Conservation (phyloP, 2,113 vertebrate species). For the Gavia stellata region DNA sequence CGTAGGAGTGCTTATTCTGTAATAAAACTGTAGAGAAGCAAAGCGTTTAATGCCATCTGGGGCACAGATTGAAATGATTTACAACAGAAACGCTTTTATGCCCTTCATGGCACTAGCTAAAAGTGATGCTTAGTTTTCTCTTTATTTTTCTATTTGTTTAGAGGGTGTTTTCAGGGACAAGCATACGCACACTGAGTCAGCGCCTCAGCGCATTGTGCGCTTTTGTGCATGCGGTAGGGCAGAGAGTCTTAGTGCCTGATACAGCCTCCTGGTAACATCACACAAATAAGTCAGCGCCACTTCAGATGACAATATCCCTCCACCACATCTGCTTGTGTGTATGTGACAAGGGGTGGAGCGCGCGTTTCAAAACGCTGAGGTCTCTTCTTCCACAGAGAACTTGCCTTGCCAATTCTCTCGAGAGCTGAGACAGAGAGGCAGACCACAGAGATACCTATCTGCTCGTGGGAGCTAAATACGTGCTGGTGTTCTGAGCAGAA, state of each 20-base stretch:
- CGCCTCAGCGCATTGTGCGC: not conserved
- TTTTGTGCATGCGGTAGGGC: not conserved
- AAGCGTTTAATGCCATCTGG: conserved; percentile 46
- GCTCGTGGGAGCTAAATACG: not conserved
- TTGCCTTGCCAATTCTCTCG: not conserved
- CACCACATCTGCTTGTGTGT: not conserved
- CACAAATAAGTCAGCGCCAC: not conserved
- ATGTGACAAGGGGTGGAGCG: rapidly evolving
- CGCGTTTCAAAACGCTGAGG: not conserved
- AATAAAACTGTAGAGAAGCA: conserved; percentile 34
- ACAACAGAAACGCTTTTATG: conserved; percentile 1
- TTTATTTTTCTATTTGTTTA: not conserved
- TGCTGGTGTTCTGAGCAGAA: conserved; percentile 8
- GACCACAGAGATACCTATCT: conserved; percentile 6
- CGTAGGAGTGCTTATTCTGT: conserved; percentile 15
- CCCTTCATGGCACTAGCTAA: not conserved
- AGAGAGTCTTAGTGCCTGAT: not conserved
- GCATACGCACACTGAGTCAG: not conserved
- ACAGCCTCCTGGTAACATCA: not conserved
- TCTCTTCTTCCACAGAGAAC: not conserved
- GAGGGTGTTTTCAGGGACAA: conserved; percentile 19
- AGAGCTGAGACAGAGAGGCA: not conserved
- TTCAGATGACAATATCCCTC: not conserved
- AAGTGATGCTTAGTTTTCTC: not conserved
- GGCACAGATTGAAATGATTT: conserved; percentile 29